Percentiles rank a stretch among this genome's conserved stretches.
Conservation (phyloP, 92 coral and sea anemone genomes). For the Umimayanthus chanpuru region DNA sequence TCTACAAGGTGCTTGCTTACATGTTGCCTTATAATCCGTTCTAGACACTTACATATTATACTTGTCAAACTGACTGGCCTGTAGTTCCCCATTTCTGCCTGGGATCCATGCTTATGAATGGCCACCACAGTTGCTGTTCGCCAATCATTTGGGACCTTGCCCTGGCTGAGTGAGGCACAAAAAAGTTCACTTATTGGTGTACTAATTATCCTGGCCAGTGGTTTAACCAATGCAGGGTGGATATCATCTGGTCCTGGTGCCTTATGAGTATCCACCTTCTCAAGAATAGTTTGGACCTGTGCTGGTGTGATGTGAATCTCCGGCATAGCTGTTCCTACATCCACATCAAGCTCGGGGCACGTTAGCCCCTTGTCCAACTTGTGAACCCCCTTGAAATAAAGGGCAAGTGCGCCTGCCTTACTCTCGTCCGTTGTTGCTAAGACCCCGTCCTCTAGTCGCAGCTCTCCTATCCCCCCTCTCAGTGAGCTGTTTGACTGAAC, state of each 20-base stretch:
- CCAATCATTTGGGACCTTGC: not conserved
- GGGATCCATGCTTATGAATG: not conserved
- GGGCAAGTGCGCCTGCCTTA: no score
- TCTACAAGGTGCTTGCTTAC: not conserved
- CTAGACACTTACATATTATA: not conserved
- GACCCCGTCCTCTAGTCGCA: no score
- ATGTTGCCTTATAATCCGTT: not conserved
- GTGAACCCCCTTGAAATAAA: no score
- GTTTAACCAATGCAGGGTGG: conserved; percentile 3
- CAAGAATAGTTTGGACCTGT: not conserved
- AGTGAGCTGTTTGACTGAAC: no score
- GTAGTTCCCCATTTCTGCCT: not conserved
- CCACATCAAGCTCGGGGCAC: not conserved
- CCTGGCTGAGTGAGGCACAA: conserved; percentile 1
- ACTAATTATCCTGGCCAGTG: not conserved
- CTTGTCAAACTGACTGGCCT: not conserved
- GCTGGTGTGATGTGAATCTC: not conserved
- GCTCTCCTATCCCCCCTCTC: no score
- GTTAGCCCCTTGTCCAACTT: not conserved
- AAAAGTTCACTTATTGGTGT: not conserved
- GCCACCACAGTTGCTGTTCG: not conserved
- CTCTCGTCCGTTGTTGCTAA: no score
- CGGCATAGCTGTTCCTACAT: not conserved
- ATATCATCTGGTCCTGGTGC: not conserved
- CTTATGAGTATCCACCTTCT: not conserved